Conservation (phyloP, 2,888 invertebrate genomes). For the Catonia carolina region DNA sequence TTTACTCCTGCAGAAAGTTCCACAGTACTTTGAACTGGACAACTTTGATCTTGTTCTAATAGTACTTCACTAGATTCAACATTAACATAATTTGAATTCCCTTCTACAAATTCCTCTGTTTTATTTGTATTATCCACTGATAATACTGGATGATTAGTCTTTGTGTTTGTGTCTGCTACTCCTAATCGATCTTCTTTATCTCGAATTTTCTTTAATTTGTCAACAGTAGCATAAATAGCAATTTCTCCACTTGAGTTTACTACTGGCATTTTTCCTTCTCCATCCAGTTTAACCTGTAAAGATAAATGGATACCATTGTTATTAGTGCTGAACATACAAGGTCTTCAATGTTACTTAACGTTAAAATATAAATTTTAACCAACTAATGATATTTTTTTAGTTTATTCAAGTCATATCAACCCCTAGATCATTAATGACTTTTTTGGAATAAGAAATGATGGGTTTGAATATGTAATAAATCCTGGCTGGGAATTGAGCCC, state of each 20-base stretch:
- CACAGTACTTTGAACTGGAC: conserved; percentile 9
- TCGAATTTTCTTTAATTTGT: conserved; percentile 43
- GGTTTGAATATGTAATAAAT: too few relatives aligned
- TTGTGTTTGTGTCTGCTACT: background rate
- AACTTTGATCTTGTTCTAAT: conserved; percentile 2
- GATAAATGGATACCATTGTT: too few relatives aligned
- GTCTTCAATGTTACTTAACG: too few relatives aligned
- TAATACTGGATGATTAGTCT: background rate
- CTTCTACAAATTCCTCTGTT: background rate
- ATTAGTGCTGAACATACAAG: too few relatives aligned
- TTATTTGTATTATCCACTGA: background rate
- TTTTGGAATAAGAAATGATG: too few relatives aligned
- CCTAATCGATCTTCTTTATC: too few relatives aligned
- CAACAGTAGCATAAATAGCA: conserved; percentile 65
- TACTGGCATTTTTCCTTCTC: conserved; percentile 52
- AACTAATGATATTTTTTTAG: too few relatives aligned
- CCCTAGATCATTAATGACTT: too few relatives aligned
- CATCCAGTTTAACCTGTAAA: conserved; percentile 33
- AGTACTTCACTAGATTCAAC: conserved; percentile 18
- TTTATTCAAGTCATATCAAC: too few relatives aligned
- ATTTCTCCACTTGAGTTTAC: conserved; percentile 47
- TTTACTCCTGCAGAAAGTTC: conserved; percentile 28
- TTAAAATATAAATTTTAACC: too few relatives aligned
- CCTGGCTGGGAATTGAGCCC: too few relatives aligned
- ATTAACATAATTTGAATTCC: conserved; percentile 12